phyloP scores from a whole-genome alignment of 2,113 vertebrate species.

The Oenanthe melanoleuca region DNA sequence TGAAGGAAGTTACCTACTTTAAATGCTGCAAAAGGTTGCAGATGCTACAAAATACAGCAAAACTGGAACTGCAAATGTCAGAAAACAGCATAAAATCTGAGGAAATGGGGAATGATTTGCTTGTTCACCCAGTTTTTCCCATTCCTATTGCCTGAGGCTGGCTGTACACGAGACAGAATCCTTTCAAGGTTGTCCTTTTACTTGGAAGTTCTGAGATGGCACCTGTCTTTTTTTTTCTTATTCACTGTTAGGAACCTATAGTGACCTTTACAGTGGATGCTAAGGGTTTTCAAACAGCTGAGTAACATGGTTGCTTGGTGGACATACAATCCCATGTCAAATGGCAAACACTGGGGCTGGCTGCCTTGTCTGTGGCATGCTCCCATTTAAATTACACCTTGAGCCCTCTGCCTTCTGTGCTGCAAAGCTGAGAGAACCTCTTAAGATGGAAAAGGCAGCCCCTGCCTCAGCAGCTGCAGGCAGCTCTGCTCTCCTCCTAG shows the following conservation, averaged over 20 bases:
- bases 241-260: neutral
- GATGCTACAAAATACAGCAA: neutral
- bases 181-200: neutral
- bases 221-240: neutral
- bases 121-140: neutral
- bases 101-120: neutral
- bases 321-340: neutral
- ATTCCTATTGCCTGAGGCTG: neutral
- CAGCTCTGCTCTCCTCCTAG: neutral
- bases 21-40: neutral
- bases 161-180: neutral
- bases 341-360: neutral
- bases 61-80: neutral
- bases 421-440: neutral
- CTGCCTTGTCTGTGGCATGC: neutral
- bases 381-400: neutral
- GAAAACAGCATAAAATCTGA: neutral
- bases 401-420: neutral
- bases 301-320: neutral
- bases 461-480: neutral
- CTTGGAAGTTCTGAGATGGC: neutral
- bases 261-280: neutral
- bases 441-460: neutral
- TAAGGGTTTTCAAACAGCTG: neutral
- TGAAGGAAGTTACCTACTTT: neutral